Evolutionary conservation across 2,113 vertebrate species (phyloP).

Genomic region (Abramis brama): DNA sequence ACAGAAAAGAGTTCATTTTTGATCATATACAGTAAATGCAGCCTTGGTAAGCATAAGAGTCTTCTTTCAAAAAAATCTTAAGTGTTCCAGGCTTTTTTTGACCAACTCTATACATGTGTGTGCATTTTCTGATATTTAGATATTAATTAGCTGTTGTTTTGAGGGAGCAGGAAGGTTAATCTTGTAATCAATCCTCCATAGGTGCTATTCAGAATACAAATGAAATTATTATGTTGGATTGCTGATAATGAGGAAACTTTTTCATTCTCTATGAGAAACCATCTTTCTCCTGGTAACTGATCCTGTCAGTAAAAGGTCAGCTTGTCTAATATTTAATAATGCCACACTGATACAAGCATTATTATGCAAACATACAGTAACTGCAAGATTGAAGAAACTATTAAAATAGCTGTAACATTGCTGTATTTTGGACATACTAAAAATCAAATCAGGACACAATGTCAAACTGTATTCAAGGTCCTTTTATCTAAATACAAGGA

Average conservation of each 20-base stretch:
- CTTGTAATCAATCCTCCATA: neutral
- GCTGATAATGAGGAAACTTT: neutral
- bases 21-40: too few species aligned
- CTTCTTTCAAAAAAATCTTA: too few species aligned
- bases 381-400: conserved; percentile 10
- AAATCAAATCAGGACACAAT: neutral
- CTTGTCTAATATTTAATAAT: neutral
- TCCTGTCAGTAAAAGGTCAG: neutral
- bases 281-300: neutral
- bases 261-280: too few species aligned
- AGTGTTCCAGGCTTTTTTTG: too few species aligned
- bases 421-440: neutral
- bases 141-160: too few species aligned
- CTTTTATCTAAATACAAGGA: neutral
- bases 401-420: neutral
- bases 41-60: too few species aligned
- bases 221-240: neutral
- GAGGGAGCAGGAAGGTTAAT: neutral
- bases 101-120: too few species aligned
- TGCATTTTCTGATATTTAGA: too few species aligned
- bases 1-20: too few species aligned
- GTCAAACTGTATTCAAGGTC: neutral
- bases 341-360: neutral
- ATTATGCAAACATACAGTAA: neutral
- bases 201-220: neutral